phyloP scores from a whole-genome alignment of 2,888 invertebrate species.

The Conus canariensis region DNA sequence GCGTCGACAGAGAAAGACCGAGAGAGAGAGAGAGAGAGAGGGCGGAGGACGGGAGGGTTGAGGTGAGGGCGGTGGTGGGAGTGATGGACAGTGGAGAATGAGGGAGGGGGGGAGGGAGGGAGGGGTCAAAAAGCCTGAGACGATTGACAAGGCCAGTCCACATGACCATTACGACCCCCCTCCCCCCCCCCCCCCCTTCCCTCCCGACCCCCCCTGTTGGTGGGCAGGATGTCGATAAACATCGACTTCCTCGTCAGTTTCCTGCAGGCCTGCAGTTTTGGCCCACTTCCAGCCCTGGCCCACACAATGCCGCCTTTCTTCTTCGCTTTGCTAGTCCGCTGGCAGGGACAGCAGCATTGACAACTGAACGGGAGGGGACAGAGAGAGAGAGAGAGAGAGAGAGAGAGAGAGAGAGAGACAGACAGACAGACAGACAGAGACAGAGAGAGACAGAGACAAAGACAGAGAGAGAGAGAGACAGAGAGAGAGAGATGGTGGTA shows the following conservation, averaged over 20 bases:
- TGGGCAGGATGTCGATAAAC: neutral
- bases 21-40: neutral
- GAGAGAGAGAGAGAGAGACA: neutral
- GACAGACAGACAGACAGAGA: neutral
- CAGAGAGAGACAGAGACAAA: neutral
- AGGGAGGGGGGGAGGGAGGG: neutral
- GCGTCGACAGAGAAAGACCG: neutral
- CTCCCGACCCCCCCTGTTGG: neutral
- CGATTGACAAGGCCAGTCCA: neutral
- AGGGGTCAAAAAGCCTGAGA: neutral
- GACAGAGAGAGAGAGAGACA: neutral
- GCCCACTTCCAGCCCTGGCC: neutral
- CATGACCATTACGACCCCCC: neutral
- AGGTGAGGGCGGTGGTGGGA: no score
- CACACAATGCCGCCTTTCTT: conserved; percentile 5
- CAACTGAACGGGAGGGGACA: neutral
- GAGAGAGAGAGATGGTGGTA: neutral
- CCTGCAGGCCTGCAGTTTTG: neutral
- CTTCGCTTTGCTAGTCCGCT: neutral
- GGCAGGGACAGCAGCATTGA: neutral
- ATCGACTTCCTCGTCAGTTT: conserved; percentile 13
- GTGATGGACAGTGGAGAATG: no score
- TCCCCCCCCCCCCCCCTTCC: no score
- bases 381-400: no score
- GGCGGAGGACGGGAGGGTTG: neutral